Base-by-base conservation (phyloP, 1,140 invertebrate genomes). In the Cotesia glomerata region DNA sequence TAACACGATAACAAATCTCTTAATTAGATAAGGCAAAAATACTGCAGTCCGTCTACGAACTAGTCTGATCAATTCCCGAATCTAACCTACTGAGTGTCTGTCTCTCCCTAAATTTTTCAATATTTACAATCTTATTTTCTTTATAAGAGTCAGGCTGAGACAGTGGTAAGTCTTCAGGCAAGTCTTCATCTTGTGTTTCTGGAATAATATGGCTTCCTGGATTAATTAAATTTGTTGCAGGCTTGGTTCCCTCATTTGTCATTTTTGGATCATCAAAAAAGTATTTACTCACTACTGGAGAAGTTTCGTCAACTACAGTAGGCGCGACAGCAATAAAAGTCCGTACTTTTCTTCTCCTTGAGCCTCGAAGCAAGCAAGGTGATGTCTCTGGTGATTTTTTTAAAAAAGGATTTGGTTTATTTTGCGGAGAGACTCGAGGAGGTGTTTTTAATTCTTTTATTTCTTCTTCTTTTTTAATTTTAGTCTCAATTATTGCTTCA, bases 271-370 rank as follows among this genome's bases (percentile, higher is more conserved):
- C 59, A n/a, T 39, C 1, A 0, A 59, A 18, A 70, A 84, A 84
- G 74, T 80, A 84, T 78, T 81, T 78, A 35, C 83, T 84, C 56
- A 78, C 58, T 7, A 61, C 9, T 3, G 79, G 56, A 4, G 39
- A 72, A 18, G 74, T 69, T 18, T 79, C 67, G 67, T 84, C 83
- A 58, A 84, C 81, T 5, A 84, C 76, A 5, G 83, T 84, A 13
- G 78, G 77, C 16, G 54, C 71, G 26, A 79, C 35, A n/a, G 67
- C 76, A 49, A 72, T 76, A 34, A 75, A 63, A 51, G 74, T 73
- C 39, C 71, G 73, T 11, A 69, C 45, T 13, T 62, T 78, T 58
- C 73, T 66, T 56, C 59, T 73, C 66, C 62, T 74, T 61, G 62
- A 75, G 7, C 58, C 61, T 13, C 67, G 61, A 26, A 82, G 49